Evolutionary conservation across 2,888 invertebrate species (phyloP), one percentile per base, ranked within the genome.

Genomic region (Athripsodes cinereus): DNA sequence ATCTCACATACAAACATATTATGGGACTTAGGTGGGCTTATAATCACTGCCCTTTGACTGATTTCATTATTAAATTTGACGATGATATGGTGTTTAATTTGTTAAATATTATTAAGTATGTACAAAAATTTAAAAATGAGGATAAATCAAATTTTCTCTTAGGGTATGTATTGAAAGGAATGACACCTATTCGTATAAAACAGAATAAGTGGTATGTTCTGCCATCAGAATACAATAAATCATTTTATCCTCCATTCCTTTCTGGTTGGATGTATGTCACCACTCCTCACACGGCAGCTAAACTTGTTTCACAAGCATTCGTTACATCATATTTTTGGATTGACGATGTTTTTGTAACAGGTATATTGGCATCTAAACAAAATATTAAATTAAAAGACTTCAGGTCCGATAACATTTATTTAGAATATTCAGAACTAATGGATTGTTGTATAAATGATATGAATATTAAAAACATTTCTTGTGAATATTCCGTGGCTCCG

Each of bases 261-360:
- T 91, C 91, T 3, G 92, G 92, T 1, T 92, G 92, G 92, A 80
- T 90, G 66, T 93, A 93, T 65, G 75, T 90, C 1, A 87, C 89
- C 2, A 88, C 86, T 57, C 81, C 85, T 0, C 73, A 79, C 62
- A 80, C 85, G 1, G 87, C 86, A 0, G 68, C 69, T 18, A 74
- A 74, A 19, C 68, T 95, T 52, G 75, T 83, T 20, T 68, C 75
- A 2, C 74, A 81, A 64, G 81, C 85, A 1, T 69, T 74, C 26
- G 69, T 72, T 34, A 74, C 82, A n/a, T 75, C 80, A 18, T 89
- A 86, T 66, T 94, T 96, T 73, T 96, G 95, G 94, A 92, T 96
- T 60, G 95, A 96, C 68, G 95, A 96, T 69, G 86, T 90, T 48
- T 88, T 86, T 69, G 74, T 95, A 0, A 95, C 94, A 0, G 95